A percentile compares a stretch with the other conserved stretches of the same genome.
These are phyloP conservation scores for Nettapus auritus DNA, from an alignment of 2,113 vertebrate species.

Conservation along the genomic window DNA sequence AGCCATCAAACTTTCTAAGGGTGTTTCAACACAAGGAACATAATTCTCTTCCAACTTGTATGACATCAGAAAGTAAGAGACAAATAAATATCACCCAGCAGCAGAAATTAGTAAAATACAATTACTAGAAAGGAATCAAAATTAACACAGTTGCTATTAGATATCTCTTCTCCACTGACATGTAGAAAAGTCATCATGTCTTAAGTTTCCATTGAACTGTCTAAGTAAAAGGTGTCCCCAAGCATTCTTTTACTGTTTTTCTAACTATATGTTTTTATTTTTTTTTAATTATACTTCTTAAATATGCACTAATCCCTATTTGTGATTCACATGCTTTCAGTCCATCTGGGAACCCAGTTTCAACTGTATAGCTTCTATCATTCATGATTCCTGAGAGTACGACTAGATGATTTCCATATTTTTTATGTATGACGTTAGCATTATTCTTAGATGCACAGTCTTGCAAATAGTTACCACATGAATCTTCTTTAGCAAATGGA, in stretches of 20 bases:
- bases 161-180: background rate
- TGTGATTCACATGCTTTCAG: background rate
- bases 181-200: background rate
- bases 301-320: background rate
- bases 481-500: background rate
- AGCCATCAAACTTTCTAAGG: background rate
- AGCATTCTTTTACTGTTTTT: background rate
- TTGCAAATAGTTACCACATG: background rate
- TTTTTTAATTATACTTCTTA: background rate
- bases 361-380: background rate
- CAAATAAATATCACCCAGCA: background rate
- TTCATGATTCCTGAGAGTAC: background rate
- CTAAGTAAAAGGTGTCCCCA: background rate
- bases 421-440: background rate
- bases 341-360: background rate
- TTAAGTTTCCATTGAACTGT: background rate
- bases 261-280: background rate
- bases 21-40: background rate
- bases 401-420: background rate
- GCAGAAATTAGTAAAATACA: background rate
- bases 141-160: background rate
- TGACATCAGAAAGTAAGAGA: background rate
- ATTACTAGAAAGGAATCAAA: background rate
- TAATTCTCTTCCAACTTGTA: background rate
- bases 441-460: background rate